These are phyloP conservation scores for Apodemus speciosus DNA, from an alignment of 2,113 vertebrate genomes.

Conservation along the genomic window DNA sequence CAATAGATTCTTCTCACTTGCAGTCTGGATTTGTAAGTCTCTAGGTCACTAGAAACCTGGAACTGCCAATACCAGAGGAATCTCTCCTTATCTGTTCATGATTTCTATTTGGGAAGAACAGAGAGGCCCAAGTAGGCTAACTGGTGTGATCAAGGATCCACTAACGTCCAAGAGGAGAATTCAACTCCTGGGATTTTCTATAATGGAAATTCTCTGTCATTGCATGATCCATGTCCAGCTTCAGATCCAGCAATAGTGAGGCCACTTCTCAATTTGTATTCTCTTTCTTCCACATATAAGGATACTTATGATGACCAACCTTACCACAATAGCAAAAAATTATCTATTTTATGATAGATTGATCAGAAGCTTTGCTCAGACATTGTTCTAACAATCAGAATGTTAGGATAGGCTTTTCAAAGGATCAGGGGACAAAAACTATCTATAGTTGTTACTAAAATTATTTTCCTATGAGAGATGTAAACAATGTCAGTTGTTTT, in stretches of 20 bases:
- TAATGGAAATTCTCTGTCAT: neutral
- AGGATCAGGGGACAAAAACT: neutral
- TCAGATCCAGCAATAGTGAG: neutral
- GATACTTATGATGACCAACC: neutral
- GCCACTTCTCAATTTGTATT: neutral
- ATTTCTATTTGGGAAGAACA: neutral
- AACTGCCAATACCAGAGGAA: neutral
- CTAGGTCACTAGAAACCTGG: neutral
- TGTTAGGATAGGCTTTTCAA: conserved; percentile 2
- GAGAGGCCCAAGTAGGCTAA: neutral
- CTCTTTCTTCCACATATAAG: neutral
- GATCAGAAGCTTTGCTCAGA: neutral
- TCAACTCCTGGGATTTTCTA: neutral
- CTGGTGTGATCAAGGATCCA: neutral
- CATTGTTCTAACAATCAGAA: neutral
- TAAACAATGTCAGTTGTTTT: neutral
- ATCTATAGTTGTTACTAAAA: neutral
- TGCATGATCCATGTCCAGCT: neutral
- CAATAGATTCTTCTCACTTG: neutral
- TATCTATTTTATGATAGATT: neutral
- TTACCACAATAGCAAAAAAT: neutral
- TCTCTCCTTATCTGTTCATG: neutral
- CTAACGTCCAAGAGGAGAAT: neutral
- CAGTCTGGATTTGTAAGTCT: neutral
- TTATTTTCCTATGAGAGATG: neutral